Percentiles rank a stretch among this genome's conserved stretches.
Conservation (phyloP, 2,797 vertebrate species). For the Miichthys miiuy region DNA sequence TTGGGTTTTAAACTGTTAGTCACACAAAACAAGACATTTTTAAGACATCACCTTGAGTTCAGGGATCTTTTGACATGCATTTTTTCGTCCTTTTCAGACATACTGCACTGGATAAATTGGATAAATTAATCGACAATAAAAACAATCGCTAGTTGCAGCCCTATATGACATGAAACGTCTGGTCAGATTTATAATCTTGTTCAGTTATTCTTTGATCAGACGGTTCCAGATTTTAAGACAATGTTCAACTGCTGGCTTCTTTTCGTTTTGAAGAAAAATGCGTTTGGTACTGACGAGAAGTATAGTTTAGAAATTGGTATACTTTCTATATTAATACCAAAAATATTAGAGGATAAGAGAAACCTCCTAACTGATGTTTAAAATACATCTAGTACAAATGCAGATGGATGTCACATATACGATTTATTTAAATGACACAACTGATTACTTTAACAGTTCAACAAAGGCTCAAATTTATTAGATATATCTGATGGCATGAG, state of each 20-base stretch:
- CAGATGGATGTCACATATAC: neutral
- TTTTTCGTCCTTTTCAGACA: neutral
- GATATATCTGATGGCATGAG: neutral
- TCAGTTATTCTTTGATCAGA: neutral
- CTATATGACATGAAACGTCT: neutral
- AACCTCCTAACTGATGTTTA: neutral
- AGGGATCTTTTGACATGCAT: neutral
- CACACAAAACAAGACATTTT: neutral
- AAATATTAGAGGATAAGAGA: too few relatives aligned
- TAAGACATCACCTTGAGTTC: rapidly evolving
- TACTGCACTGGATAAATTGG: neutral
- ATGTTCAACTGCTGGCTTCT: neutral
- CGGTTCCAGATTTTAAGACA: neutral
- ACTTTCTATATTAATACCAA: too few relatives aligned
- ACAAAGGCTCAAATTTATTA: neutral
- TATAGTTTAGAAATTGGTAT: too few relatives aligned
- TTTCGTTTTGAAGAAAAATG: neutral
- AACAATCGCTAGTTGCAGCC: neutral
- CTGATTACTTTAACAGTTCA: neutral
- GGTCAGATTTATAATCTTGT: neutral
- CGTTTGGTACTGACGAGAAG: too few relatives aligned
- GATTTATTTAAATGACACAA: neutral
- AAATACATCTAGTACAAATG: neutral
- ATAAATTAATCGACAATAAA: neutral
- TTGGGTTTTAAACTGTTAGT: neutral